A percentile compares a stretch with the other conserved stretches of the same genome.
These are phyloP conservation scores for Synaphobranchus kaupii DNA, from an alignment of 2,797 vertebrate genomes.

Conservation along the genomic window DNA sequence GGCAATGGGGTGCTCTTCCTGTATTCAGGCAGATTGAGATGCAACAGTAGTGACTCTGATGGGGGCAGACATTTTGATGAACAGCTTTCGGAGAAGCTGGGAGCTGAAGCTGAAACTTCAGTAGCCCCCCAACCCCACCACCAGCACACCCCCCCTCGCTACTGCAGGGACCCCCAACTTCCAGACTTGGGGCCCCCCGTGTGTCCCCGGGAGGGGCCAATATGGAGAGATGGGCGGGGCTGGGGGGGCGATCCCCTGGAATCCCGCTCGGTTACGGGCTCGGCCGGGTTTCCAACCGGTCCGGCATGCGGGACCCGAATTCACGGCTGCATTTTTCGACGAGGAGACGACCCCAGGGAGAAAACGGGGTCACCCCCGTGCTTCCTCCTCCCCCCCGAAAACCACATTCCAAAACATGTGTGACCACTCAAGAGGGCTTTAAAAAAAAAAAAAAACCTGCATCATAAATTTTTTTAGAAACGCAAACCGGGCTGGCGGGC, in stretches of 20 bases:
- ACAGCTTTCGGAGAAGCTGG: background rate
- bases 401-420: constrained; percentile 10
- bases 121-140: background rate
- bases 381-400: background rate
- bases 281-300: background rate
- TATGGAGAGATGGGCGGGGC: no score
- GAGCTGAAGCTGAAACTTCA: constrained; percentile 22
- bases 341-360: constrained; percentile 9
- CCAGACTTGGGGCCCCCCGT: background rate
- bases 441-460: background rate
- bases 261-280: background rate
- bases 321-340: background rate
- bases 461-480: background rate
- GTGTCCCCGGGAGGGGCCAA: background rate
- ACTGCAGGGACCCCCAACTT: background rate
- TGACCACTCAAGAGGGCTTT: background rate
- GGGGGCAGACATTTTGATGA: background rate
- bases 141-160: background rate
- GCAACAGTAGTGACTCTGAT: background rate
- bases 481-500: background rate
- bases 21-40: background rate
- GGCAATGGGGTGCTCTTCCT: background rate
- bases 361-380: background rate
- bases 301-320: constrained; percentile 4
- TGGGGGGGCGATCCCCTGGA: background rate